Base-by-base conservation (phyloP, 1,140 invertebrate genomes). In the Hesperophylax magnus region DNA sequence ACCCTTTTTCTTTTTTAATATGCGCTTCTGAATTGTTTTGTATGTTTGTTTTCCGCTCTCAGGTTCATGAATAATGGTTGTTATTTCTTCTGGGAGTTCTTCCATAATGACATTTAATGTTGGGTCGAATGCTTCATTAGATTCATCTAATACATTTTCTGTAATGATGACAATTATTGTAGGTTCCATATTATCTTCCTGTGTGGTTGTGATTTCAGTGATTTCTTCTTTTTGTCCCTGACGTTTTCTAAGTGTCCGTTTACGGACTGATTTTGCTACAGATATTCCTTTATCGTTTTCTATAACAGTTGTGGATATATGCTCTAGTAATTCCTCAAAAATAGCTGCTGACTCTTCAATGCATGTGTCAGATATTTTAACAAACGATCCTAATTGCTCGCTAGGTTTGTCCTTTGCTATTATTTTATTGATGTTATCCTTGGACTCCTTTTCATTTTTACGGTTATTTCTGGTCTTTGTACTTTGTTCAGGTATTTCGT, bases 41-140 rank as follows among this genome's bases (percentile, higher is more conserved):
- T 11, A 14, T 14, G 39, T 47, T 47, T 47, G 0, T 47, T 47
- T 11, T 47, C 39, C 39, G 11, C 39, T 47, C 9, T 47, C 39
- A 47, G 58, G n/a, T 20, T 60, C 58, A 60, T 9, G 11, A 60
- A 60, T 60, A 4, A 60, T 47, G 11, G 39, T 47, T 47, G 39
- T 60, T 60, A 60, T 24, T 60, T 60, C 58, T 60, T 60, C 58
- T 8, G 58, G 58, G 15, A 60, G 58, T 60, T 60, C 58, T 60
- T 60, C 58, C n/a, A 60, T 60, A 18, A 47, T 11, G 8, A 14
- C 39, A 14, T 1, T 47, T 47, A 47, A 47, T 3, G 34, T 39
- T 8, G 34, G 34, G 7, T 39, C 34, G 9, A 39, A 7, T 39
- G 39, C 39, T 47, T 47, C 11, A 47, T 47, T 47, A 47, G 39